A percentile compares a stretch with the other conserved stretches of the same genome.
Evolutionary conservation across 2,888 invertebrate species (phyloP).

Genomic region (Drosophila leonis): DNA sequence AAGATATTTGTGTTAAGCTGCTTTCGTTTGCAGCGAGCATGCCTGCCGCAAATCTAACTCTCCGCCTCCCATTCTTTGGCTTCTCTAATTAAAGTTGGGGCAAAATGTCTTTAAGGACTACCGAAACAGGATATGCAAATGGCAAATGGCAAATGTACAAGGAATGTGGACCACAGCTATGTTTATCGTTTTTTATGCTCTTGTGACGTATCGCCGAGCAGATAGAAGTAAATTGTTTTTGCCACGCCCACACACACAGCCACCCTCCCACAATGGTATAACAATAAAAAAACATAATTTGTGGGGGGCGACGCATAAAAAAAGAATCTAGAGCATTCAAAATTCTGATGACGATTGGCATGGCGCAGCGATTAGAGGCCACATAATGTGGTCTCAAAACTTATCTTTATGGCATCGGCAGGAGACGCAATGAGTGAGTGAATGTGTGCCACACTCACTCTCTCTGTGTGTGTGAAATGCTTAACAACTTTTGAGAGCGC

Average conservation of each 20-base stretch:
- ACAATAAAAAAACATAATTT: constrained; percentile 66
- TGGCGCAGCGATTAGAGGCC: constrained; percentile 62
- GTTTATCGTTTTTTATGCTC: constrained; percentile 56
- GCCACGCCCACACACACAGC: constrained; percentile 5
- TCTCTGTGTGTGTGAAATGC: constrained; percentile 28
- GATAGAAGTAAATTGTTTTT: constrained; percentile 82
- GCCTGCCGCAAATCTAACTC: constrained; percentile 38
- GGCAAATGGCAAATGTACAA: neutral
- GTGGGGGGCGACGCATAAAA: constrained; percentile 66
- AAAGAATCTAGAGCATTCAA: constrained; percentile 54
- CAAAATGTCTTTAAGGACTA: neutral
- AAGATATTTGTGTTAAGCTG: constrained; percentile 79
- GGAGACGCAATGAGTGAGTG: constrained; percentile 24
- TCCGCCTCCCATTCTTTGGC: neutral
- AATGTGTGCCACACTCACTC: neutral
- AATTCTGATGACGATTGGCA: constrained; percentile 57
- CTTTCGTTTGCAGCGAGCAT: constrained; percentile 50
- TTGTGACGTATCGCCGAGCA: constrained; percentile 78
- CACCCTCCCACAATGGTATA: constrained; percentile 1
- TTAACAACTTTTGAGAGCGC: constrained; percentile 44
- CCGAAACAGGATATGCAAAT: constrained; percentile 60
- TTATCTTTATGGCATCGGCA: constrained; percentile 75
- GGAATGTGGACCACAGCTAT: constrained; percentile 15
- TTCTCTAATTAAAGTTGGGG: constrained; percentile 49
- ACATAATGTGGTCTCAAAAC: constrained; percentile 57